phyloP scores from a whole-genome alignment of 2,113 vertebrate genomes.

The Colistium nudipinnis region DNA sequence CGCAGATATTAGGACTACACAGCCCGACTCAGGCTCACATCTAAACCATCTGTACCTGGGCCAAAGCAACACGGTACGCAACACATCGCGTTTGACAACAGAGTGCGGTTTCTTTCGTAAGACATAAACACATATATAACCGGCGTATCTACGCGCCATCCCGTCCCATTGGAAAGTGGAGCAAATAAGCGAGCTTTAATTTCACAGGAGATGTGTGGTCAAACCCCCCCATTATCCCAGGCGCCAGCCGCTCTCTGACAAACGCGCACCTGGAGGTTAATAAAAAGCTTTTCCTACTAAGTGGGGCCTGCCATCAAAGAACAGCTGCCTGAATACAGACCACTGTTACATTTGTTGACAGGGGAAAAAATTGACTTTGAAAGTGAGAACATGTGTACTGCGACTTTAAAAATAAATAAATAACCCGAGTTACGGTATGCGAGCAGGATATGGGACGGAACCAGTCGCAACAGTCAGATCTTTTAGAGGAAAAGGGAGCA shows the following conservation, averaged over 20 bases:
- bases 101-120: no score
- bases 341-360: conserved; percentile 31
- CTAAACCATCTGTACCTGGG: not conserved
- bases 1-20: not conserved
- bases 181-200: conserved; percentile 17
- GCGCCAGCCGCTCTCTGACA: conserved; percentile 32
- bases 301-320: conserved; percentile 53
- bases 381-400: conserved; percentile 34
- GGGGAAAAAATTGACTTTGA: conserved; percentile 35
- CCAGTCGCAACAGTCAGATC: not conserved
- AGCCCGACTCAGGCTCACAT: not conserved
- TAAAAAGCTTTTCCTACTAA: conserved; percentile 64
- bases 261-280: conserved; percentile 67
- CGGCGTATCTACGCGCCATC: no score
- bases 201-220: conserved; percentile 1
- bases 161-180: not conserved
- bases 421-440: conserved; percentile 3
- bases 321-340: conserved; percentile 60
- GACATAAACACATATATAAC: no score
- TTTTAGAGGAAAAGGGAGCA: conserved; percentile 13
- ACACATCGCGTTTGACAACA: no score
- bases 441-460: conserved; percentile 12
- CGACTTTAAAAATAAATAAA: conserved; percentile 18
- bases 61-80: no score
- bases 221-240: conserved; percentile 50